These are phyloP conservation scores for Hylaea fasciaria DNA, from an alignment of 2,888 invertebrate genomes.

Conservation along the genomic window DNA sequence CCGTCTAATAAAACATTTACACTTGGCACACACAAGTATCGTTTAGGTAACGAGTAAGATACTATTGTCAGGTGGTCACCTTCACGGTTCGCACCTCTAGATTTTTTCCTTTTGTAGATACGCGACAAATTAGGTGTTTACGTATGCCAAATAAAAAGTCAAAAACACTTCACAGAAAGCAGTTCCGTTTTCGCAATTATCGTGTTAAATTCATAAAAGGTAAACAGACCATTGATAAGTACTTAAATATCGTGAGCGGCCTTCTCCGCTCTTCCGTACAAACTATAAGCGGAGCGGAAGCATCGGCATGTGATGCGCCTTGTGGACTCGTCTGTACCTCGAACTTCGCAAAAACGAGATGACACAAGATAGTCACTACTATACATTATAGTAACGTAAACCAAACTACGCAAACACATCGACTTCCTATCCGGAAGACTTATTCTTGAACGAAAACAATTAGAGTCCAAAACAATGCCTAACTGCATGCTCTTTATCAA, in stretches of 20 bases:
- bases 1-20: slow-evolving; percentile 1
- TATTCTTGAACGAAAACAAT: slow-evolving; percentile 52
- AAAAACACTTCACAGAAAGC: slow-evolving; percentile 36
- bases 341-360: slow-evolving; percentile 50
- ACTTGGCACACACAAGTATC: slow-evolving; percentile 1
- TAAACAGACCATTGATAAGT: slow-evolving; percentile 59
- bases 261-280: slow-evolving; percentile 75
- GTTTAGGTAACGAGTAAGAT: neutral
- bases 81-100: slow-evolving; percentile 16
- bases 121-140: slow-evolving; percentile 31
- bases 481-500: slow-evolving; percentile 24
- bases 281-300: slow-evolving; percentile 80
- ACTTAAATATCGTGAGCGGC: slow-evolving; percentile 61
- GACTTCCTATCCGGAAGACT: slow-evolving; percentile 73
- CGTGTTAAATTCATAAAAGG: slow-evolving; percentile 52
- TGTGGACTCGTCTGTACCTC: slow-evolving; percentile 39
- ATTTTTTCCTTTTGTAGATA: slow-evolving; percentile 32
- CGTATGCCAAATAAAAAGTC: slow-evolving; percentile 19
- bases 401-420: slow-evolving; percentile 50
- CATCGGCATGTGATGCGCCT: slow-evolving; percentile 51
- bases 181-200: slow-evolving; percentile 48
- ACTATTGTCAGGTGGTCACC: no score
- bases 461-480: slow-evolving; percentile 37
- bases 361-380: slow-evolving; percentile 48
- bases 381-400: slow-evolving; percentile 51